A percentile compares a stretch with the other conserved stretches of the same genome.
Evolutionary conservation across 2,113 vertebrate species (phyloP).

Genomic region (Trichomycterus rosablanca): DNA sequence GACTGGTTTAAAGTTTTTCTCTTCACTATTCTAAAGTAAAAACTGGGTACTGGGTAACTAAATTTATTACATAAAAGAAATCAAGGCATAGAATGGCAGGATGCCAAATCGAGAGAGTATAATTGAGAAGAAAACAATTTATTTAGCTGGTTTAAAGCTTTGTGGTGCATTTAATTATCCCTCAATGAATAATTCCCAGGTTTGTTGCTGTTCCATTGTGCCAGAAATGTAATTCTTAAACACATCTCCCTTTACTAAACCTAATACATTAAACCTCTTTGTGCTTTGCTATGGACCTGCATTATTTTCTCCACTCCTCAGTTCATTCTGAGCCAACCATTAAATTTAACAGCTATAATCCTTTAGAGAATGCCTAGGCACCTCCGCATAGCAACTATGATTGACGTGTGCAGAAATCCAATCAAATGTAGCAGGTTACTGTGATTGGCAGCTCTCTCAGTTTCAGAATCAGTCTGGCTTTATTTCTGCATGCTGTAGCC

Average conservation of each 20-base stretch:
- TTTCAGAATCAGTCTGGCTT: constrained; percentile 30
- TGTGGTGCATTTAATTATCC: constrained; percentile 62
- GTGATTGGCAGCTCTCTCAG: constrained; percentile 59
- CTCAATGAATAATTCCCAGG: constrained; percentile 61
- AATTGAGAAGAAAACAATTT: constrained; percentile 69
- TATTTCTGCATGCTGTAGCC: constrained; percentile 28
- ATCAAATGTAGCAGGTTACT: constrained; percentile 51
- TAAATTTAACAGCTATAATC: constrained; percentile 69
- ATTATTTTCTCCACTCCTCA: constrained; percentile 50
- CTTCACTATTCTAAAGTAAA: neutral
- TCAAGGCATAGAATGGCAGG: constrained; percentile 20
- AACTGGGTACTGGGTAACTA: neutral
- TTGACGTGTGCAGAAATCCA: constrained; percentile 60
- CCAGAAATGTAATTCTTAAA: constrained; percentile 50
- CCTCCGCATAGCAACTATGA: constrained; percentile 52
- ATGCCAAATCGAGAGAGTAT: constrained; percentile 33
- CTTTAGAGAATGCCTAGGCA: constrained; percentile 53
- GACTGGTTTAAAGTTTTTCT: no score
- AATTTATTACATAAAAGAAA: constrained; percentile 2
- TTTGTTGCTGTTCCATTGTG: constrained; percentile 55
- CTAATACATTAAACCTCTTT: constrained; percentile 27
- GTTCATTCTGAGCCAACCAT: constrained; percentile 56
- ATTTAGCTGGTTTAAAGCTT: constrained; percentile 70
- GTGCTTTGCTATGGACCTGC: constrained; percentile 47
- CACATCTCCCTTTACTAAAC: constrained; percentile 44